A percentile compares a stretch with the other conserved stretches of the same genome.
Conservation (phyloP, 2,113 vertebrate genomes). For the Phyllopteryx taeniolatus region DNA sequence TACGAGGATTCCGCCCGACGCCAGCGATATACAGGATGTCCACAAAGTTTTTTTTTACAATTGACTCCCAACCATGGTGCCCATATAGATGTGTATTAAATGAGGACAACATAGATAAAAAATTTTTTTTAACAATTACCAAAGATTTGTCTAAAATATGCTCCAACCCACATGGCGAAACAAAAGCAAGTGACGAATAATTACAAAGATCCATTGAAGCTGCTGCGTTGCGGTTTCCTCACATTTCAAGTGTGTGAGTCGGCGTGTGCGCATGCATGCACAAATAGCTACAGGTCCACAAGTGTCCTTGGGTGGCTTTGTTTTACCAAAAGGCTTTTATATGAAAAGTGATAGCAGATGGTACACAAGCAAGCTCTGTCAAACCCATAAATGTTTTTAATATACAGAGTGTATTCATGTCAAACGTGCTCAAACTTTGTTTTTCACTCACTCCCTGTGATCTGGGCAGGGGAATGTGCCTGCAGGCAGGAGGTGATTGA, state of each 20-base stretch:
- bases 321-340: conserved; percentile 1
- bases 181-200: not conserved
- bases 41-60: no score
- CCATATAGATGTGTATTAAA: not conserved
- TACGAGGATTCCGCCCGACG: no score
- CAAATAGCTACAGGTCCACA: not conserved
- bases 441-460: conserved; percentile 1
- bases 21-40: no score
- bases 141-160: not conserved
- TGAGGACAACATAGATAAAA: not conserved
- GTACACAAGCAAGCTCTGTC: not conserved
- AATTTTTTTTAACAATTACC: not conserved
- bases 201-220: not conserved
- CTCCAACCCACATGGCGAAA: not conserved
- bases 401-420: not conserved
- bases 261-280: not conserved
- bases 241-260: not conserved
- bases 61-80: not conserved
- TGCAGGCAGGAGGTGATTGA: not conserved
- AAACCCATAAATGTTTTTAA: not conserved
- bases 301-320: not conserved
- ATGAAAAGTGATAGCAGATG: conserved; percentile 6
- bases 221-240: not conserved
- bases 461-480: not conserved
- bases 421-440: not conserved